Evolutionary conservation across 2,888 invertebrate genomes (phyloP).

Genomic region (Hirtodrosophila duncani): DNA sequence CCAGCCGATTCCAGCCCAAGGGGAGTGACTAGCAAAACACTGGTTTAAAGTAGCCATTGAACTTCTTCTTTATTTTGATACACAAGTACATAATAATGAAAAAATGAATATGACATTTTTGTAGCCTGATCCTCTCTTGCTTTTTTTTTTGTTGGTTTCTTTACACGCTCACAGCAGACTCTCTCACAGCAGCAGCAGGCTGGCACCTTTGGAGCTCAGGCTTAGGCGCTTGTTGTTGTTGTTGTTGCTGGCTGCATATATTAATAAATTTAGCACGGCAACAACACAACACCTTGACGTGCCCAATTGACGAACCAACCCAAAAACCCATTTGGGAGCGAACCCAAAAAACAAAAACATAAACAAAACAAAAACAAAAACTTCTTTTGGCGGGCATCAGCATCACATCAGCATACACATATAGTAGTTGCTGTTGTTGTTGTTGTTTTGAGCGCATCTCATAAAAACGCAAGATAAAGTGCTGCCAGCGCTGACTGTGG

Average conservation of each 20-base stretch:
- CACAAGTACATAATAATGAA: too few relatives aligned
- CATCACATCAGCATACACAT: background rate
- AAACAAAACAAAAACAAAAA: constrained; percentile 27
- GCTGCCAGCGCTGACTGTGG: constrained; percentile 10
- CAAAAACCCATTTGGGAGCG: constrained; percentile 33
- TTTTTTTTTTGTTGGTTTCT: background rate
- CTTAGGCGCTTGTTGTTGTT: constrained; percentile 14
- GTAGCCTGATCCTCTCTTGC: constrained; percentile 25
- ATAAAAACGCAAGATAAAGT: constrained; percentile 46
- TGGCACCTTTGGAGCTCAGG: constrained; percentile 22
- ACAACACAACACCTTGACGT: constrained; percentile 22
- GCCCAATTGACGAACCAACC: constrained; percentile 27
- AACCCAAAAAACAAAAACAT: constrained; percentile 33
- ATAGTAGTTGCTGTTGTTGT: constrained; percentile 26
- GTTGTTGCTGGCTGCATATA: constrained; percentile 33
- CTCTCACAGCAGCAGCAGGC: too few relatives aligned
- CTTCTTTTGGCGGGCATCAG: constrained; percentile 8
- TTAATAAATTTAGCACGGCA: constrained; percentile 43
- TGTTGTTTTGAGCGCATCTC: too few relatives aligned
- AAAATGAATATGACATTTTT: constrained; percentile 17
- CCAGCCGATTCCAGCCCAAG: too few relatives aligned
- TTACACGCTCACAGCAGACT: constrained; percentile 1
- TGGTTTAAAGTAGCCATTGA: too few relatives aligned
- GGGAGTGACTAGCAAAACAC: too few relatives aligned
- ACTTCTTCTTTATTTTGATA: too few relatives aligned